Evolutionary conservation across 2,797 vertebrate species (phyloP).

Genomic region (Myripristis murdjan): DNA sequence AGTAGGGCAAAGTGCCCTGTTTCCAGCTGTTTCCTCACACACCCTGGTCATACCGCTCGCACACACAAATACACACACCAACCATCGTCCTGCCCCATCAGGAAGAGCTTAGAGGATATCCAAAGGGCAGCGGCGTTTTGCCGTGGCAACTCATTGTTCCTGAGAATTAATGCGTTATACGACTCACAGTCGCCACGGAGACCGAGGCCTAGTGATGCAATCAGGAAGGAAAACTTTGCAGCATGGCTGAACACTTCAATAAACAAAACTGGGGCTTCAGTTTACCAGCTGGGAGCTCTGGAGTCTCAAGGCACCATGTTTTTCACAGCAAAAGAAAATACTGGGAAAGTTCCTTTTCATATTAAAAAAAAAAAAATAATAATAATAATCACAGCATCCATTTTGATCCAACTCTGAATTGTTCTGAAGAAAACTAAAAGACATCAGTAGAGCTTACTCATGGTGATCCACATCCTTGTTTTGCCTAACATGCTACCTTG

Average conservation of each 20-base stretch:
- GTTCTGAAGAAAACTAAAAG: background rate
- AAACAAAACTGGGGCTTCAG: background rate
- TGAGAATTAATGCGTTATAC: conserved; percentile 36
- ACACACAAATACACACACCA: conserved; percentile 37
- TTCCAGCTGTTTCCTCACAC: conserved; percentile 70
- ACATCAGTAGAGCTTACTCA: background rate
- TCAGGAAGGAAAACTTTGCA: conserved; percentile 62
- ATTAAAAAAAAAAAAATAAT: background rate
- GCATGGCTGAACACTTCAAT: conserved; percentile 25
- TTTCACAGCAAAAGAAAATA: background rate
- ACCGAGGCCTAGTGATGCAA: conserved; percentile 59
- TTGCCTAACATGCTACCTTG: background rate
- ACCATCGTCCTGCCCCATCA: conserved; percentile 49
- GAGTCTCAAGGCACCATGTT: no score
- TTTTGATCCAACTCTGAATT: no score
- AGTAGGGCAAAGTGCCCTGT: background rate
- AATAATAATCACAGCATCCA: background rate
- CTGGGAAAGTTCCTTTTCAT: background rate
- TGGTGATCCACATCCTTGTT: background rate
- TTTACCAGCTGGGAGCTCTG: background rate
- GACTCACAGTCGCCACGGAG: conserved; percentile 43
- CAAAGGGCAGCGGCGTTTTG: conserved; percentile 31
- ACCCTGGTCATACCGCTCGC: conserved; percentile 20
- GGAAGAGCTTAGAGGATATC: conserved; percentile 60
- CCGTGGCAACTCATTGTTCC: conserved; percentile 58